Percentiles rank a stretch among this genome's conserved stretches.
These are phyloP conservation scores for Esperia sulphurella DNA, from an alignment of 2,888 invertebrate genomes.

Conservation along the genomic window DNA sequence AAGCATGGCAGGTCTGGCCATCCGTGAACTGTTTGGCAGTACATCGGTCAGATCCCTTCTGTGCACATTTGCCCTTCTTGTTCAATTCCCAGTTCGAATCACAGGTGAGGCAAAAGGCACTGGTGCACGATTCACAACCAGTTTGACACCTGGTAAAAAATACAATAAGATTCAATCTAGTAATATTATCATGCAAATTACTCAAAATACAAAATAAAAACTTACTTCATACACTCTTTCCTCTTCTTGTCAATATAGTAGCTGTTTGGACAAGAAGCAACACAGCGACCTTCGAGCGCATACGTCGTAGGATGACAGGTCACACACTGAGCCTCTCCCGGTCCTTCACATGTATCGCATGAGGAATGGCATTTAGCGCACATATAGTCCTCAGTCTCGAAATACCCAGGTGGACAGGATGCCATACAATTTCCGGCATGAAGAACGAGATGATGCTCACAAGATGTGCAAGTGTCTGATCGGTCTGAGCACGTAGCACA, in stretches of 20 bases:
- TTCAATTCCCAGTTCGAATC: conserved; percentile 86
- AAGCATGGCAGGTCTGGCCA: conserved; percentile 84
- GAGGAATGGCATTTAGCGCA: conserved; percentile 89
- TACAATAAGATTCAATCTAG: too few relatives aligned
- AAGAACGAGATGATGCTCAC: conserved; percentile 92
- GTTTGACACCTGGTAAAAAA: conserved; percentile 80
- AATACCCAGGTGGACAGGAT: conserved; percentile 89
- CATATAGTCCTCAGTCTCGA: conserved; percentile 92
- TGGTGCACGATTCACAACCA: conserved; percentile 87
- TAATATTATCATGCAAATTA: too few relatives aligned
- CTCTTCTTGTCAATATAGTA: conserved; percentile 88
- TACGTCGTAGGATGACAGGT: conserved; percentile 87
- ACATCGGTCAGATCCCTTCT: conserved; percentile 84
- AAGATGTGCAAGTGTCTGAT: conserved; percentile 90
- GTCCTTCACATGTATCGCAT: conserved; percentile 90
- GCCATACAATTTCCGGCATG: conserved; percentile 90
- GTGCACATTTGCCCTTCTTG: conserved; percentile 87
- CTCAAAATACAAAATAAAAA: conserved; percentile 13
- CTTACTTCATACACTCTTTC: conserved; percentile 85
- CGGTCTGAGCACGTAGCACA: conserved; percentile 91
- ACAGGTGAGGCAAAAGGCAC: conserved; percentile 86
- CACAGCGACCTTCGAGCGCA: conserved; percentile 85
- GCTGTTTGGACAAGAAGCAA: conserved; percentile 85
- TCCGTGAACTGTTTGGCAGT: conserved; percentile 81
- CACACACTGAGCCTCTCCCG: conserved; percentile 88